Evolutionary conservation across 2,888 invertebrate genomes (phyloP).

Genomic region (Lymantria dispar): DNA sequence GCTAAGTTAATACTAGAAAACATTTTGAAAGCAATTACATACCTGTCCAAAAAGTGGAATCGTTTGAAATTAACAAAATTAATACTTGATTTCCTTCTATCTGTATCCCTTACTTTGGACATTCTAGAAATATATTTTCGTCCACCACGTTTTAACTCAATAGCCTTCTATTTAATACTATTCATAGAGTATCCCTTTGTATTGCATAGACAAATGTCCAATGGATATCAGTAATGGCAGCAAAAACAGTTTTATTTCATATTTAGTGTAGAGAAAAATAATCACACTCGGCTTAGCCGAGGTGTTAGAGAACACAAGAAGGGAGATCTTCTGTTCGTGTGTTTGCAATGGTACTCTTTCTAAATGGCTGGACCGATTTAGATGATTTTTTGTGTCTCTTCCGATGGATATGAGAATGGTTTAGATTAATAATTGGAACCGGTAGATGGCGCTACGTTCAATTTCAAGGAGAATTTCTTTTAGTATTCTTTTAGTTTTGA

Average conservation of each 20-base stretch:
- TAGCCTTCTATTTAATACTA: conserved; percentile 1
- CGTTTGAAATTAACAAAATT: conserved; percentile 58
- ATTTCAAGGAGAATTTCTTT: too few species aligned
- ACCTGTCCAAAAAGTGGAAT: conserved; percentile 68
- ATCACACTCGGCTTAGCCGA: too few species aligned
- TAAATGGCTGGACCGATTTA: background rate
- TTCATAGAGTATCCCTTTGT: background rate
- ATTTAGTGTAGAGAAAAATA: too few species aligned
- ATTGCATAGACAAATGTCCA: conserved; percentile 1
- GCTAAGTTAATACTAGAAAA: too few species aligned
- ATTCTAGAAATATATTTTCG: conserved; percentile 38
- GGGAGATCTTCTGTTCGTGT: too few species aligned
- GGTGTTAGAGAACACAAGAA: too few species aligned
- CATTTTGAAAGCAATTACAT: background rate
- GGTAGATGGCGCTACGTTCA: too few species aligned
- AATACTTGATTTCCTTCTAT: conserved; percentile 60
- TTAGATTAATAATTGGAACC: too few species aligned
- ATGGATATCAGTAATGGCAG: conserved; percentile 2
- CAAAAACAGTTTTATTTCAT: background rate
- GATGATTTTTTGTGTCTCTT: too few species aligned
- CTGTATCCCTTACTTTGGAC: conserved; percentile 1
- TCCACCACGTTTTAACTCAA: conserved; percentile 24
- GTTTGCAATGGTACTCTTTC: too few species aligned
- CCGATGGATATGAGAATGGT: too few species aligned
- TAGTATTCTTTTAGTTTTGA: too few species aligned